Percentiles rank a stretch among this genome's conserved stretches.
Evolutionary conservation across 2,113 vertebrate species (phyloP).

Genomic region (Coptodon bakossiorum): DNA sequence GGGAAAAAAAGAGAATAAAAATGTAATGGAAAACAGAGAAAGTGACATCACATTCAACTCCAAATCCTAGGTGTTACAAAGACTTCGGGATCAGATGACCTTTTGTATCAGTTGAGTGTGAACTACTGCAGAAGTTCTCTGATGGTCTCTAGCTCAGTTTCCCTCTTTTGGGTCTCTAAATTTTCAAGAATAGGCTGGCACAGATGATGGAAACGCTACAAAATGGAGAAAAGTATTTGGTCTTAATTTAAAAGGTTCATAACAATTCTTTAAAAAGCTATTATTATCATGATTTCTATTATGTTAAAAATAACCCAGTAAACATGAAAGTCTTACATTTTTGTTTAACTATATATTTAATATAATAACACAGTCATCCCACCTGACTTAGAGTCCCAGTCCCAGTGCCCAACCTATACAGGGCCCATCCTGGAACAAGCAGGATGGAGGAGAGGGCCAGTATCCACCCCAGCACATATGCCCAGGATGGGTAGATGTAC

Average conservation of each 20-base stretch:
- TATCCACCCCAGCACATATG: constrained; percentile 53
- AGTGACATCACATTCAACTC: neutral
- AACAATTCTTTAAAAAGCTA: neutral
- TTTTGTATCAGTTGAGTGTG: neutral
- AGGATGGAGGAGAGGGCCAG: constrained; percentile 45
- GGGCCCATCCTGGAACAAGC: neutral
- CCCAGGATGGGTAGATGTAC: constrained; percentile 67
- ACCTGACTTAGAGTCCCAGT: neutral
- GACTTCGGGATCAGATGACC: neutral
- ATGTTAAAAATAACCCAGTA: neutral
- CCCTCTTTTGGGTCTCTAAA: neutral
- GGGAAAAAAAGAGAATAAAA: neutral
- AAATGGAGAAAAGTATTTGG: neutral
- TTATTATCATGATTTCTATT: neutral
- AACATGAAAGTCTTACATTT: neutral
- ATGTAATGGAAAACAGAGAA: neutral
- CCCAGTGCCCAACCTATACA: neutral
- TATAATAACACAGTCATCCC: neutral
- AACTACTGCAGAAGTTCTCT: neutral
- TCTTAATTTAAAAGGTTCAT: neutral
- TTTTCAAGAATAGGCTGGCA: neutral
- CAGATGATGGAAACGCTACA: neutral
- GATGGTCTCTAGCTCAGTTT: neutral
- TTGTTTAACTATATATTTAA: neutral
- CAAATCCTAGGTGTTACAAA: neutral